phyloP scores from a whole-genome alignment of 2,113 vertebrate genomes.

The Oryzias melastigma region DNA sequence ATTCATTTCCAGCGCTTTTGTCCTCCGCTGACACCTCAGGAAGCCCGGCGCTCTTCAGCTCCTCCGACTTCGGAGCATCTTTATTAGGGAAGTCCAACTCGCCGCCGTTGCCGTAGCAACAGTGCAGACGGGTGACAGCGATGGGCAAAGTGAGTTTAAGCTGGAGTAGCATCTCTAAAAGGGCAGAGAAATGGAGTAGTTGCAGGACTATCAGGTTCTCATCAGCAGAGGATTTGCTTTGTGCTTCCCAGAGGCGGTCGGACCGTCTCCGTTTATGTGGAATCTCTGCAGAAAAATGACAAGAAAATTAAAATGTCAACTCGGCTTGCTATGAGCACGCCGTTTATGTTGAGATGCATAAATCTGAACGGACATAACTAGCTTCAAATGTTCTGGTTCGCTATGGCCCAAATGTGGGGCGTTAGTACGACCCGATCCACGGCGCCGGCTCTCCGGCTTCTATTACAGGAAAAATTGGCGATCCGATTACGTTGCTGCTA shows the following conservation, averaged over 20 bases:
- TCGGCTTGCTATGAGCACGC: no score
- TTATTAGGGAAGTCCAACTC: slow-evolving; percentile 25
- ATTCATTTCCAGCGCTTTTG: slow-evolving; percentile 4
- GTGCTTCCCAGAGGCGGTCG: no score
- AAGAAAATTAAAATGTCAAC: no score
- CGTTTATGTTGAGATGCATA: no score
- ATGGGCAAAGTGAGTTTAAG: slow-evolving; percentile 38
- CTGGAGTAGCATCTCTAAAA: slow-evolving; percentile 32
- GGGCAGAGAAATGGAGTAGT: not conserved
- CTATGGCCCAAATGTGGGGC: slow-evolving; percentile 39
- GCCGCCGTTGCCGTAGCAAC: slow-evolving; percentile 57
- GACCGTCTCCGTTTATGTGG: no score
- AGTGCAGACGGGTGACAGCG: slow-evolving; percentile 11
- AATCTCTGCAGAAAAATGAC: no score
- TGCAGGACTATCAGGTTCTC: slow-evolving; percentile 22
- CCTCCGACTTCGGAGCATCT: slow-evolving; percentile 16
- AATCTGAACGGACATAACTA: no score
- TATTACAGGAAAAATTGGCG: slow-evolving; percentile 65
- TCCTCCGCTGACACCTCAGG: not conserved
- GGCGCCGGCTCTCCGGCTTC: slow-evolving; percentile 65
- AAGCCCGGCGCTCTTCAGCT: not conserved
- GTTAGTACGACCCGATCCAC: slow-evolving; percentile 32
- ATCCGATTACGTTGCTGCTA: slow-evolving; percentile 64
- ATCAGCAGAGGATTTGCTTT: slow-evolving; percentile 13
- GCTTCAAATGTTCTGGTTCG: slow-evolving; percentile 14